Conservation (phyloP, 2,113 vertebrate species). For the Okapia johnstoni region DNA sequence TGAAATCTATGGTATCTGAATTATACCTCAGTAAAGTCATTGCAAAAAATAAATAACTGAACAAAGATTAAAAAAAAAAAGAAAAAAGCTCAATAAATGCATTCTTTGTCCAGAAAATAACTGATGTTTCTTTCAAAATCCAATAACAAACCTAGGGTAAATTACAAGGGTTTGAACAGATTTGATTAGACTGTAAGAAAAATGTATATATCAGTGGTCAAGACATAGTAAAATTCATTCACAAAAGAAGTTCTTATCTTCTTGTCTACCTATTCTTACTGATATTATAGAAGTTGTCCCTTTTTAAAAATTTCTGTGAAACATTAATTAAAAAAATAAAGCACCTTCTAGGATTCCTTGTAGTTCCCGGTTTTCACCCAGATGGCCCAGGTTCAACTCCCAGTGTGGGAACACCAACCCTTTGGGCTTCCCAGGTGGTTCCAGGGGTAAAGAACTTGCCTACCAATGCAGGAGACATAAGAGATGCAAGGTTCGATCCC, state of each 20-base stretch:
- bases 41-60: neutral
- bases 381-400: neutral
- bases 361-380: neutral
- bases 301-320: neutral
- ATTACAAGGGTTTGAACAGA: neutral
- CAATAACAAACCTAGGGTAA: neutral
- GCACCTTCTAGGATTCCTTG: neutral
- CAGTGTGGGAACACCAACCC: neutral
- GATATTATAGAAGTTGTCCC: neutral
- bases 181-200: neutral
- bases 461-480: neutral
- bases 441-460: neutral
- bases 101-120: neutral
- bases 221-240: neutral
- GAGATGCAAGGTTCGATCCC: neutral
- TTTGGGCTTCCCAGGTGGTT: neutral
- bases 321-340: neutral
- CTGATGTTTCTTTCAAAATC: neutral
- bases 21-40: neutral
- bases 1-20: neutral
- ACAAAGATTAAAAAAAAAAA: neutral
- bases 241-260: neutral
- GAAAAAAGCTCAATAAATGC: neutral
- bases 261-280: neutral
- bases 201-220: neutral